Evolutionary conservation across 2,113 vertebrate genomes (phyloP), one percentile per base, ranked within the genome.

Genomic region (Rana temporaria): DNA sequence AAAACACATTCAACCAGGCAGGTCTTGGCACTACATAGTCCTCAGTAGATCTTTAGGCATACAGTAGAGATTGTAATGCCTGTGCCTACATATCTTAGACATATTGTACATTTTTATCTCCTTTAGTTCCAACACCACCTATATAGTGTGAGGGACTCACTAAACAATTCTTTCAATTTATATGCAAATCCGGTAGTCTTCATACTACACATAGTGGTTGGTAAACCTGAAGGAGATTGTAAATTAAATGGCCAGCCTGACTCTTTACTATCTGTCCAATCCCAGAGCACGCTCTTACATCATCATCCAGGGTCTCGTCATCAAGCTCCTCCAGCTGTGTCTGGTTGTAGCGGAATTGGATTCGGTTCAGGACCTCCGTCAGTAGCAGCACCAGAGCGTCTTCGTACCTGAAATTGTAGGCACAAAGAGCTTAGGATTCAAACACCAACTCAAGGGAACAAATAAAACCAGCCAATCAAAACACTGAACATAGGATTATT

Each of bases 291-390:
- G 1, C 1, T 34, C 97, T 97, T 95, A 99, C 98, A 85, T 99
- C 98, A 68, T 99, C 98, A 85, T 99, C 98, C 87, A 99, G 91
- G 0, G 95, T 96, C 88, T 99, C 98, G 0, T 99, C 98, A 11
- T 99, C 98, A 89, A 99, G 89, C 88, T 99, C 98, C 89, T 99
- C 98, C 85, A 99, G 86, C 85, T 98, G 97, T 63, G 96, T 95
- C 91, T 99, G 98, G 91, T 98, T 99, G 89, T 95, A 96, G 87
- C 98, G 90, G 91, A 99, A 99, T 93, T 99, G 98, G 86, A 99
- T 96, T 73, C 97, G 93, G 89, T 97, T 97, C 85, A 99, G 87
- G 86, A 99, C 97, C 87, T 99, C 98, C 2, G 95, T 94, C 81
- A 99, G 92, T 85, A 99, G 86, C 85, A 98, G 93, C 82, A 96